A percentile compares a stretch with the other conserved stretches of the same genome.
These are phyloP conservation scores for Merodon equestris DNA, from an alignment of 2,888 invertebrate species.

Conservation along the genomic window DNA sequence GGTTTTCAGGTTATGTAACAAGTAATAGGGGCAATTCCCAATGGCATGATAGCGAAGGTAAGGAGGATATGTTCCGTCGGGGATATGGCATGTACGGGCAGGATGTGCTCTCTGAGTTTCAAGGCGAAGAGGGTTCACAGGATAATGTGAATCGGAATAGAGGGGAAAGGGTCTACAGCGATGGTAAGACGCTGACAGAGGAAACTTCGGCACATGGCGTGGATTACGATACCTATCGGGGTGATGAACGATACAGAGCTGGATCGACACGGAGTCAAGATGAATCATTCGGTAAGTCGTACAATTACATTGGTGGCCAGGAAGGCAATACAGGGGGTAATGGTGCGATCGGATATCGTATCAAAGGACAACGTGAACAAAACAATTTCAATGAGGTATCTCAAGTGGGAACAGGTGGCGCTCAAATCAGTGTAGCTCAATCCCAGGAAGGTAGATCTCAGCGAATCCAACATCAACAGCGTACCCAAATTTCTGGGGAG, in stretches of 20 bases:
- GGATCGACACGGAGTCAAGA: background rate
- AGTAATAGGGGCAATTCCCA: constrained; percentile 51
- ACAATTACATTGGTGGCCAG: constrained; percentile 15
- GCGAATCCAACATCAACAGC: too few relatives aligned
- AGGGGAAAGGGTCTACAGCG: constrained; percentile 4
- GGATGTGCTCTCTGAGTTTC: constrained; percentile 32
- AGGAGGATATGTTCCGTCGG: constrained; percentile 16
- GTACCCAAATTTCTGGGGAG: too few relatives aligned
- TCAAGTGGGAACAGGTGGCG: background rate
- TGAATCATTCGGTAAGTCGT: constrained; percentile 11
- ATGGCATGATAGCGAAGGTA: constrained; percentile 6
- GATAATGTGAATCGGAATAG: background rate
- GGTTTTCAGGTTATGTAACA: constrained; percentile 33
- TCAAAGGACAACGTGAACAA: too few relatives aligned
- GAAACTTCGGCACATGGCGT: background rate
- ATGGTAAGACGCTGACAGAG: background rate
- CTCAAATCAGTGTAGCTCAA: too few relatives aligned
- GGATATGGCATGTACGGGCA: constrained; percentile 52
- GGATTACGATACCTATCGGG: background rate
- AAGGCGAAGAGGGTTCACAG: background rate
- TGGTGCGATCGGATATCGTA: too few relatives aligned
- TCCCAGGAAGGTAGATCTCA: too few relatives aligned
- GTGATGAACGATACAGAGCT: constrained; percentile 23
- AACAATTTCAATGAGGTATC: background rate
- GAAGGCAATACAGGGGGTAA: background rate